Conservation (phyloP, 2,113 vertebrate genomes). For the Lampris incognitus region DNA sequence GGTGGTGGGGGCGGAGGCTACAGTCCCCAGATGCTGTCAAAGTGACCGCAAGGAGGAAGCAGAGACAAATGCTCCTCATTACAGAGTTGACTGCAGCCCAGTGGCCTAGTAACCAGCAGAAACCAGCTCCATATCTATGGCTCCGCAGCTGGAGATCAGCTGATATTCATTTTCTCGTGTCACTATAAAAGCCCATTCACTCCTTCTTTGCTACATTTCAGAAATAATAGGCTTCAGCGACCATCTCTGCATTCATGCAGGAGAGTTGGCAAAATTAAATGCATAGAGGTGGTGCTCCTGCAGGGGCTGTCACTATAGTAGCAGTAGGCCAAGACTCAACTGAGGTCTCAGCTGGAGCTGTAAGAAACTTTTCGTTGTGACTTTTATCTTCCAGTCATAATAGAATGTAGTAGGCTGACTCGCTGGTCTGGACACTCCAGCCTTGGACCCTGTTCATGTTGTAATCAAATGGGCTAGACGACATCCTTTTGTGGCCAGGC, state of each 20-base stretch:
- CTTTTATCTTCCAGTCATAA: slow-evolving; percentile 3
- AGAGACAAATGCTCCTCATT: slow-evolving; percentile 75
- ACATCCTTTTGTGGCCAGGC: slow-evolving; percentile 40
- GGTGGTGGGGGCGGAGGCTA: slow-evolving; percentile 32
- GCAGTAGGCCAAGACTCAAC: not conserved
- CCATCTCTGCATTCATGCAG: slow-evolving; percentile 34
- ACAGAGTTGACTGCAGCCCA: slow-evolving; percentile 58
- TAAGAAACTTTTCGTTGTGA: slow-evolving; percentile 3
- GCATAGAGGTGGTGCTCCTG: not conserved
- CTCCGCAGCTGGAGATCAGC: slow-evolving; percentile 69
- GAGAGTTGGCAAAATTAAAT: slow-evolving; percentile 21
- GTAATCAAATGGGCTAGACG: slow-evolving; percentile 25
- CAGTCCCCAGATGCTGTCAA: slow-evolving; percentile 72
- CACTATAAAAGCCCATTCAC: slow-evolving; percentile 47
- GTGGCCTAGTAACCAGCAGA: slow-evolving; percentile 64
- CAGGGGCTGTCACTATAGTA: slow-evolving; percentile 10
- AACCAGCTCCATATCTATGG: slow-evolving; percentile 57
- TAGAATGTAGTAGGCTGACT: slow-evolving; percentile 13
- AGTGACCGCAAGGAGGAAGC: slow-evolving; percentile 74
- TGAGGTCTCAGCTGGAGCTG: slow-evolving; percentile 16
- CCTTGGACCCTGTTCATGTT: slow-evolving; percentile 17
- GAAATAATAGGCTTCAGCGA: slow-evolving; percentile 32
- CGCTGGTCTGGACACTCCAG: slow-evolving; percentile 29
- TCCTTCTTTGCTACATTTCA: slow-evolving; percentile 32
- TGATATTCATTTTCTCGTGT: slow-evolving; percentile 58